These are phyloP conservation scores for Muscina levida DNA, from an alignment of 2,888 invertebrate genomes.

Conservation along the genomic window DNA sequence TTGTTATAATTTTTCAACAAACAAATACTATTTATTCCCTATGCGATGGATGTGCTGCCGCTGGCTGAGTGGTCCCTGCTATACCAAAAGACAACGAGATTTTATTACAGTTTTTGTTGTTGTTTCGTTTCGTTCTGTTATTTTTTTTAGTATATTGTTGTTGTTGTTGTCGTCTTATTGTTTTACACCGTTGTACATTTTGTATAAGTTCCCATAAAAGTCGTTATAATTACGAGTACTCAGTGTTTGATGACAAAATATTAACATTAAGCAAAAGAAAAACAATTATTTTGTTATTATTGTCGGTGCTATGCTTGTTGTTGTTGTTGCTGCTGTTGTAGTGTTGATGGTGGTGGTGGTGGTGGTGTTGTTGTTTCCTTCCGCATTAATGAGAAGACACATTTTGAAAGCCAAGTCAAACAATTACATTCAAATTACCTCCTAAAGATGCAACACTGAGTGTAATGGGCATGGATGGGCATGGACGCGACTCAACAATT, in stretches of 20 bases:
- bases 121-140: too few species aligned
- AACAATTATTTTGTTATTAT: slow-evolving; percentile 44
- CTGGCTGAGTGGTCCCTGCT: too few species aligned
- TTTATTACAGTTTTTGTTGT: too few species aligned
- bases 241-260: slow-evolving; percentile 62
- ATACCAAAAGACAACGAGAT: too few species aligned
- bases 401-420: slow-evolving; percentile 54
- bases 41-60: too few species aligned
- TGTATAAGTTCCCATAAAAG: neutral
- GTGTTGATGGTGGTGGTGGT: neutral
- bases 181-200: too few species aligned
- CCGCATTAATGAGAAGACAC: slow-evolving; percentile 51
- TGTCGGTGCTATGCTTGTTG: slow-evolving; percentile 16
- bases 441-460: slow-evolving; percentile 53
- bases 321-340: slow-evolving; percentile 27
- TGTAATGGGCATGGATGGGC: slow-evolving; percentile 38
- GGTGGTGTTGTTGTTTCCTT: slow-evolving; percentile 54
- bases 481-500: slow-evolving; percentile 34
- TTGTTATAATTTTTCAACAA: too few species aligned
- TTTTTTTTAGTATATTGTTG: too few species aligned
- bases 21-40: too few species aligned
- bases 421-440: slow-evolving; percentile 62
- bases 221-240: slow-evolving; percentile 34
- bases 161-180: too few species aligned
- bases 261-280: slow-evolving; percentile 59